phyloP scores from a whole-genome alignment of 2,797 vertebrate species.

The Sciaenops ocellatus region DNA sequence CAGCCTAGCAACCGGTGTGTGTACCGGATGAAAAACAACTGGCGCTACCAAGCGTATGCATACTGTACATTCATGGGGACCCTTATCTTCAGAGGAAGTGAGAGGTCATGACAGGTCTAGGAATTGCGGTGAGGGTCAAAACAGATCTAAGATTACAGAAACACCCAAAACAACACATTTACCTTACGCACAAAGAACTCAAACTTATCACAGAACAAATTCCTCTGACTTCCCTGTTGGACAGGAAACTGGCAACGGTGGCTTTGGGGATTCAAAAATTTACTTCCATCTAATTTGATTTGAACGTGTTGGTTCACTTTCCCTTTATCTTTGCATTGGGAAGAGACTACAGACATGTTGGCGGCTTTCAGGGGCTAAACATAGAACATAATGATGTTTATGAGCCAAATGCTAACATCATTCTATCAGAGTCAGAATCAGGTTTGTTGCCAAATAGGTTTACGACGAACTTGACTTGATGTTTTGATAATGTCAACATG shows the following conservation, averaged over 20 bases:
- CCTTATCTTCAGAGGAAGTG: conserved; percentile 53
- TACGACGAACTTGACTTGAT: no score
- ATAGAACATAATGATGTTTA: not conserved
- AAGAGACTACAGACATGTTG: not conserved
- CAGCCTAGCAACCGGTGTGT: conserved; percentile 77
- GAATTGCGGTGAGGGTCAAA: conserved; percentile 61
- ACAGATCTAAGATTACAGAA: conserved; percentile 70
- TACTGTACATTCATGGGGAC: conserved; percentile 64
- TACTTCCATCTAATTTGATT: conserved; percentile 25
- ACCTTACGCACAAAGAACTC: conserved; percentile 41
- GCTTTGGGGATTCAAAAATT: conserved; percentile 36
- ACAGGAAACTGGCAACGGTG: conserved; percentile 46
- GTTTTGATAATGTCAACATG: not conserved
- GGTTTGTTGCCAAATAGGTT: no score
- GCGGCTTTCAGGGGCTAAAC: not conserved
- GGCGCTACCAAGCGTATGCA: conserved; percentile 58
- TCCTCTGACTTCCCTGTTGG: conserved; percentile 40
- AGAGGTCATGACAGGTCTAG: conserved; percentile 64
- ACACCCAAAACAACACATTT: conserved; percentile 35
- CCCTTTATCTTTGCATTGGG: not conserved
- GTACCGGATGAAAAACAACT: conserved; percentile 75
- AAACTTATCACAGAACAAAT: conserved; percentile 52
- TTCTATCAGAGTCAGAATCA: no score
- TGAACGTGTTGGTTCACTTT: not conserved
- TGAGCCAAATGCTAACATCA: not conserved